phyloP scores from a whole-genome alignment of 2,113 vertebrate genomes.

The Alces alces region DNA sequence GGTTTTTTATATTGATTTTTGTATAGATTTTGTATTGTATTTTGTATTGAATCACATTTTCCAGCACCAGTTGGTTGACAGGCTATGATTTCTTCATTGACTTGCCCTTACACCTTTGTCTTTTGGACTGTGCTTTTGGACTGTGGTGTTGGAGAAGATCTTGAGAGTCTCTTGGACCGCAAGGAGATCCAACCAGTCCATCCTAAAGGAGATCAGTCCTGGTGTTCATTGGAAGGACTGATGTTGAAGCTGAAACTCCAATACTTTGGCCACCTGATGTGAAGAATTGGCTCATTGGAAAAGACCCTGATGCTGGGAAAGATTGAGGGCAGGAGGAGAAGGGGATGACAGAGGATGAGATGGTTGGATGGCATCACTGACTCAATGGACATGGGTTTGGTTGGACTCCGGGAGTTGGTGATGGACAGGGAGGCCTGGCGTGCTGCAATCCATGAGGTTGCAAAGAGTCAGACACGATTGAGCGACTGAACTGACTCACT shows the following conservation, averaged over 20 bases:
- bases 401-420: not conserved
- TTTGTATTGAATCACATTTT: not conserved
- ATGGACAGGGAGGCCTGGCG: not conserved
- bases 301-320: not conserved
- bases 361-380: not conserved
- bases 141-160: not conserved
- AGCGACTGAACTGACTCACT: not conserved
- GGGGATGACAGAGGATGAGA: accelerated
- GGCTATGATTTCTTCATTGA: not conserved
- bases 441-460: not conserved
- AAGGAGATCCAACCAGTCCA: not conserved
- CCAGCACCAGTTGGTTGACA: not conserved
- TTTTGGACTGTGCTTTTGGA: not conserved
- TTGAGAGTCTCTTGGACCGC: not conserved
- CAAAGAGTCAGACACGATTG: not conserved
- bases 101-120: not conserved
- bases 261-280: not conserved
- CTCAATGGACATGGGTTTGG: not conserved
- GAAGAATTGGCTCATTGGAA: not conserved
- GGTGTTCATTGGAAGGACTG: not conserved
- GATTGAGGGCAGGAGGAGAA: not conserved
- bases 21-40: not conserved
- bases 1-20: not conserved
- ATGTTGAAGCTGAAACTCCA: not conserved
- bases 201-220: not conserved